Conservation (phyloP, 2,797 vertebrate genomes). For the Crenuchus spilurus region DNA sequence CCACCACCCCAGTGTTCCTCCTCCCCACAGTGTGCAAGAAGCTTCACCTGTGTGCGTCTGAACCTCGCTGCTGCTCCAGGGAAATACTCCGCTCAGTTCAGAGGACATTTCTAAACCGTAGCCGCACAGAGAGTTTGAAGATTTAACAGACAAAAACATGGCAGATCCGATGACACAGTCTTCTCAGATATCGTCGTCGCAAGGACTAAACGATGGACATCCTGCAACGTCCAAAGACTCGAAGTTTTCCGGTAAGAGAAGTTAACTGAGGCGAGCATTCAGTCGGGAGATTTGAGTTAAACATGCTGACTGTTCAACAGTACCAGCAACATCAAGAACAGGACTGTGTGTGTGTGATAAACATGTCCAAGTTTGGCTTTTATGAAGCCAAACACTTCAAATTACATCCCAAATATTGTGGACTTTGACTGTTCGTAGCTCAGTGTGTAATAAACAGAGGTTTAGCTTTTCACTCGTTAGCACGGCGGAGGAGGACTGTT, state of each 20-base stretch:
- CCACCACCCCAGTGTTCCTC: constrained; percentile 34
- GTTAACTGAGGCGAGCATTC: not conserved
- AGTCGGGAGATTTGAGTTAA: too few relatives aligned
- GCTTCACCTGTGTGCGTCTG: constrained; percentile 50
- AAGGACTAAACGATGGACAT: constrained; percentile 78
- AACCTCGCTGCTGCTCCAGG: constrained; percentile 53
- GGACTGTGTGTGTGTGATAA: too few relatives aligned
- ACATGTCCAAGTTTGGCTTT: too few relatives aligned
- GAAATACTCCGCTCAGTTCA: constrained; percentile 48
- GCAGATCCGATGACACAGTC: constrained; percentile 80
- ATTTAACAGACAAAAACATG: constrained; percentile 69
- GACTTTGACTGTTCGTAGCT: too few relatives aligned
- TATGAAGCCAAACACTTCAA: too few relatives aligned
- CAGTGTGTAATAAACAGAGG: too few relatives aligned
- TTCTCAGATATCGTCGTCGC: constrained; percentile 81
- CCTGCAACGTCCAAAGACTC: constrained; percentile 75
- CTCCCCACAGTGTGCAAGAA: constrained; percentile 24
- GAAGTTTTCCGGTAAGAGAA: constrained; percentile 78
- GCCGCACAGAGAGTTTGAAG: not conserved
- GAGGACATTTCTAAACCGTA: constrained; percentile 1
- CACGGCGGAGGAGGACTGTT: not conserved
- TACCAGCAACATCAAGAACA: too few relatives aligned
- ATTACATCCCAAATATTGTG: too few relatives aligned
- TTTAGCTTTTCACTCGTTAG: too few relatives aligned
- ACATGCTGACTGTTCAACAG: too few relatives aligned